phyloP scores from a whole-genome alignment of 1,140 invertebrate species.

The Drosophila bocqueti region DNA sequence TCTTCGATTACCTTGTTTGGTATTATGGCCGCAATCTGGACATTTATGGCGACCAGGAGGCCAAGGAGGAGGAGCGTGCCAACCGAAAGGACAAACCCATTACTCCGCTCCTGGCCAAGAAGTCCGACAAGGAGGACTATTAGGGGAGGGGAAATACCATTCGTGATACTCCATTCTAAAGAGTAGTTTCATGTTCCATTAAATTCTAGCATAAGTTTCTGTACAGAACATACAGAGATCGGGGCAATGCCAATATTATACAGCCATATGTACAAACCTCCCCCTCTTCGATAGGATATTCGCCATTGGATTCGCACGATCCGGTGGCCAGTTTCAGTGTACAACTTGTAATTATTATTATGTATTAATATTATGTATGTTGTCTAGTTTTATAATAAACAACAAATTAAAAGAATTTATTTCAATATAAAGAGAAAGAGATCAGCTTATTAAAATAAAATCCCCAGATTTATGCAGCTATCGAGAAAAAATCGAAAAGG shows the following conservation, averaged over 20 bases:
- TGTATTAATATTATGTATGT: background rate
- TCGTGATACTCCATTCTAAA: constrained; percentile 47
- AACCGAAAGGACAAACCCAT: constrained; percentile 66
- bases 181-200: constrained; percentile 21
- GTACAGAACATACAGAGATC: background rate
- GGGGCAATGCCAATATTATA: constrained; percentile 9
- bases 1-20: constrained; percentile 87
- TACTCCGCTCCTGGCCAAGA: constrained; percentile 70
- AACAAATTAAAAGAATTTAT: constrained; percentile 58
- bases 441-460: constrained; percentile 6
- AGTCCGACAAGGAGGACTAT: constrained; percentile 38
- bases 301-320: background rate
- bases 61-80: constrained; percentile 63
- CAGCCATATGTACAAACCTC: constrained; percentile 42
- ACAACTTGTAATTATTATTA: constrained; percentile 25
- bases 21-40: constrained; percentile 87
- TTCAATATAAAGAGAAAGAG: constrained; percentile 28
- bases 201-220: constrained; percentile 13
- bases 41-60: constrained; percentile 87
- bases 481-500: background rate
- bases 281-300: constrained; percentile 22
- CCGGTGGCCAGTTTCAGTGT: constrained; percentile 7
- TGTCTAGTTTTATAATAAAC: constrained; percentile 29
- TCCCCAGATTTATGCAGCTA: background rate
- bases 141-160: constrained; percentile 1